A percentile compares a stretch with the other conserved stretches of the same genome.
Evolutionary conservation across 2,797 vertebrate species (phyloP).

Genomic region (Chlorospingus flavigularis): DNA sequence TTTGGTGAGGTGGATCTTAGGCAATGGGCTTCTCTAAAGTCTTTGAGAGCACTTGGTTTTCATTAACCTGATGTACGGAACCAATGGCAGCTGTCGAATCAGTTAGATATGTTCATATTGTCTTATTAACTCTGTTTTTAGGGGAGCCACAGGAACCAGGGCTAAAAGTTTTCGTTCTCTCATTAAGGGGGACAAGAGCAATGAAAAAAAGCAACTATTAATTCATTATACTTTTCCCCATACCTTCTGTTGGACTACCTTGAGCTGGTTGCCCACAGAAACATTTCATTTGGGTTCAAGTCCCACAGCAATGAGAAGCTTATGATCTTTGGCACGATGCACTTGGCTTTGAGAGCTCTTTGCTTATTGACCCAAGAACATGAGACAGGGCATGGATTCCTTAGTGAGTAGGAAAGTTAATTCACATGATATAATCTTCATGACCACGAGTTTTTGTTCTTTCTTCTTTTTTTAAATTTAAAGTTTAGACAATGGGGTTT

Average conservation of each 20-base stretch:
- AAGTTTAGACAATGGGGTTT: not conserved
- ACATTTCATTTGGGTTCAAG: not conserved
- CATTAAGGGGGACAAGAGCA: not conserved
- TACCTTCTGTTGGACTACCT: not conserved
- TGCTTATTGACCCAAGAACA: not conserved
- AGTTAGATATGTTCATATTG: not conserved
- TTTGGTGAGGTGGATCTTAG: constrained; percentile 20
- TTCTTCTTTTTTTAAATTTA: not conserved
- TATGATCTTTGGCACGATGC: not conserved
- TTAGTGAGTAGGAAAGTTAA: not conserved
- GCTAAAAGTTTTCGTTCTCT: not conserved
- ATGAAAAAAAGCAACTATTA: not conserved
- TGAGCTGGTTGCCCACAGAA: not conserved
- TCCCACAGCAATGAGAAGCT: not conserved
- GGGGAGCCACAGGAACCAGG: not conserved
- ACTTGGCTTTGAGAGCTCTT: not conserved
- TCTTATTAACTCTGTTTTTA: constrained; percentile 14
- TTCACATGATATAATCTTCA: not conserved
- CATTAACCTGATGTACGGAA: constrained; percentile 17
- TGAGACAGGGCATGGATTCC: not conserved
- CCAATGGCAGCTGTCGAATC: constrained; percentile 10
- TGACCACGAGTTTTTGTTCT: not conserved
- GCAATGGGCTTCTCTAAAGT: not conserved
- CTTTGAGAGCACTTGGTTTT: constrained; percentile 50
- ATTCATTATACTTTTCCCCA: not conserved